Base-by-base conservation (phyloP, 2,888 invertebrate species). In the Tenthredo livida region DNA sequence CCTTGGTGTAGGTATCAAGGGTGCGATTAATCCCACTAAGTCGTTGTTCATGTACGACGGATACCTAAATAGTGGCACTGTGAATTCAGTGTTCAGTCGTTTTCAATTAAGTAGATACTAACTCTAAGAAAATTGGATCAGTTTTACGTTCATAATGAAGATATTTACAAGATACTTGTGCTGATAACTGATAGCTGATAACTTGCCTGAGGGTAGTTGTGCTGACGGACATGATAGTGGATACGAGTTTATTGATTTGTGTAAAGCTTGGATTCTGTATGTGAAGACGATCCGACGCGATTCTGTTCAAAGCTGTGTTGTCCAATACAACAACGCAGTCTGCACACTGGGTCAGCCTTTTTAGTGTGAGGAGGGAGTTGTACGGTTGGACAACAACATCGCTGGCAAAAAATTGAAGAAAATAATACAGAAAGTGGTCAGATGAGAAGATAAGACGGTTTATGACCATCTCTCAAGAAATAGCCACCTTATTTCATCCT, bases 11-110 rank as follows among this genome's bases (percentile, higher is more conserved):
- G 99, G 99, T 89, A 99, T 99, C 82, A 99, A 94, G 1, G 99
- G 98, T 17, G 99, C 98, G 89, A 98, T 97, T 86, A 99, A 94
- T 84, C 98, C 98, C 93, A 98, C 98, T 87, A 99, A 95, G 93
- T 99, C 99, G 92, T 99, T 99, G 94, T 99, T 99, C 98, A 99
- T 99, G 93, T 99, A 99, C 0, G 98, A 98, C 1, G 99, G 99
- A 94, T 99, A 98, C 89, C 97, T 96, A 90, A 54, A 54, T 54
- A n/a, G 54, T 54, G 54, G n/a, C 10, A 54, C 47, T 47, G 47
- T 47, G 47, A 47, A 47, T 47, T 47, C 47, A 47, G 47, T 47
- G 12, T 47, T 47, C 12, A 47, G 47, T 47, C 47, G 54, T 54
- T 54, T 54, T 54, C 2, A 54, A n/a, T 54, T n/a, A n/a, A 54